Evolutionary conservation across 1,140 invertebrate genomes (phyloP), one percentile per base, ranked within the genome.

Genomic region (Papilio dardanus): DNA sequence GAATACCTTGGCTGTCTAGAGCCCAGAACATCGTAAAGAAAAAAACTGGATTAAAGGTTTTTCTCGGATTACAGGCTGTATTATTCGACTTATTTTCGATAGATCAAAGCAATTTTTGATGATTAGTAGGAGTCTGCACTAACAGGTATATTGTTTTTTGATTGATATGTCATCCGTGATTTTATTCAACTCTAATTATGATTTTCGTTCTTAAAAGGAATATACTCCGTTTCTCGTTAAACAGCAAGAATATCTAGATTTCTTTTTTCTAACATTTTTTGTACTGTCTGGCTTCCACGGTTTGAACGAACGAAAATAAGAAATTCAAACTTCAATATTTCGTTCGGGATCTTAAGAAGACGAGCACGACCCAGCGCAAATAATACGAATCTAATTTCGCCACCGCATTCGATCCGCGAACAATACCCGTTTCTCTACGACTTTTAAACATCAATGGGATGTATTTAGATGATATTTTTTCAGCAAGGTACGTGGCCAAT

Each of bases 391-490:
- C 88, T 89, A 91, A 93, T 93, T 87, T 92, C 86, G 89, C 89
- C 88, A 91, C 91, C 86, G 86, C 85, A 89, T 86, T 86, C 81
- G 83, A 81, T 35, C 84, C 78, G 78, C 86, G 83, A 85, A 93
- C 92, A 93, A 93, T 86, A 76, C 74, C 8, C 83, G 83, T 89
- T 93, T 89, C 85, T 86, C 84, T 83, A 90, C 87, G 91, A 88
- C 89, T 92, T 92, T 93, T 93, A 93, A 93, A 92, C 90, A 74
- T 92, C 87, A 91, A 93, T 92, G 87, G 88, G 79, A 84, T 78
- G 85, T 91, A 92, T 92, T 92, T 93, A 91, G 88, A 89, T 92
- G 87, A 87, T 87, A 88, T 91, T 93, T 92, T 93, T 91, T 88
- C 83, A 76, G 75, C 66, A 67, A 77, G 75, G 76, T 80, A 77